Percentiles rank a stretch among this genome's conserved stretches.
phyloP scores from a whole-genome alignment of 2,888 invertebrate genomes.

The Tipula helvola region DNA sequence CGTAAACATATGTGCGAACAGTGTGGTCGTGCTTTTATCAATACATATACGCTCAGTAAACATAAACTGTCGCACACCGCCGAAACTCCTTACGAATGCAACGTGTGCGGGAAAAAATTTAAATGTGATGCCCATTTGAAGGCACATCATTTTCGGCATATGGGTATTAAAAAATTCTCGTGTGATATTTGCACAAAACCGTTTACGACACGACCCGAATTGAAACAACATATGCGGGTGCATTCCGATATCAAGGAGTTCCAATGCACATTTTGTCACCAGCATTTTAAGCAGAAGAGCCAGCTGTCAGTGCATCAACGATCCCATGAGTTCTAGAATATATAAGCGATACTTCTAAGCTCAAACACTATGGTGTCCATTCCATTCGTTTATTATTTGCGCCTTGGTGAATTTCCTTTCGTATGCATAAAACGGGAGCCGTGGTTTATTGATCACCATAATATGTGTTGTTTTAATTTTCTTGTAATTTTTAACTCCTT shows the following conservation, averaged over 20 bases:
- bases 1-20: background rate
- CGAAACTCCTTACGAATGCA: background rate
- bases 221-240: background rate
- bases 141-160: constrained; percentile 1
- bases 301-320: background rate
- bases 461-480: too few species aligned
- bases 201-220: background rate
- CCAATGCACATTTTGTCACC: background rate
- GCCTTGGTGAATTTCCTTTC: too few species aligned
- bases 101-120: background rate
- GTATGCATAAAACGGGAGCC: too few species aligned
- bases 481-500: too few species aligned
- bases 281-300: background rate
- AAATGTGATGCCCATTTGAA: background rate
- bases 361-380: too few species aligned
- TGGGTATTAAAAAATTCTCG: background rate
- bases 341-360: too few species aligned
- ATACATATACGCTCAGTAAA: background rate
- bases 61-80: background rate
- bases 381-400: too few species aligned
- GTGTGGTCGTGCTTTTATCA: background rate
- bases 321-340: background rate
- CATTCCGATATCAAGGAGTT: background rate
- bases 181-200: background rate
- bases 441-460: too few species aligned